Conservation (phyloP, 2,797 vertebrate genomes). For the Tinamus major region DNA sequence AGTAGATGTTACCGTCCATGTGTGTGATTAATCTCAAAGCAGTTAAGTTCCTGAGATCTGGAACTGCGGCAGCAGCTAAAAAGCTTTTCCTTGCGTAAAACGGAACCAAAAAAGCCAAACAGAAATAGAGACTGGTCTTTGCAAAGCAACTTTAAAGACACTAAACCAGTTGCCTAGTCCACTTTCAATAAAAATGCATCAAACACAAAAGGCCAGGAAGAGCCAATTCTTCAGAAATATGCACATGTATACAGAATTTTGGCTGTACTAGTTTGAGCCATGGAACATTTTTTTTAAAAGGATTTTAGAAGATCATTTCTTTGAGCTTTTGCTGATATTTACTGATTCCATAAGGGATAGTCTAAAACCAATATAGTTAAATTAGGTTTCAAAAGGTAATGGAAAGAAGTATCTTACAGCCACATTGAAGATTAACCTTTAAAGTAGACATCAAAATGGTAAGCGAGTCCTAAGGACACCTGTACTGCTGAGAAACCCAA, state of each 20-base stretch:
- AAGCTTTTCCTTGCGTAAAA: not conserved
- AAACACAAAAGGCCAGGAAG: not conserved
- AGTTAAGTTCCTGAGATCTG: slow-evolving; percentile 24
- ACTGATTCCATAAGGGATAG: not conserved
- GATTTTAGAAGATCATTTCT: not conserved
- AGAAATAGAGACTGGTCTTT: not conserved
- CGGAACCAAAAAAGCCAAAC: not conserved
- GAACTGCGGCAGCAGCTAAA: not conserved
- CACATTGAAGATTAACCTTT: not conserved
- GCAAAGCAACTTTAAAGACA: slow-evolving; percentile 24
- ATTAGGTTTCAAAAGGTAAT: not conserved
- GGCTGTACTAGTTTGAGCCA: slow-evolving; percentile 24
- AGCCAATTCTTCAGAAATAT: not conserved
- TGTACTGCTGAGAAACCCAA: slow-evolving; percentile 65
- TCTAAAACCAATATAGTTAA: not conserved
- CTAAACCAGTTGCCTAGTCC: not conserved
- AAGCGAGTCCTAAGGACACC: slow-evolving; percentile 62
- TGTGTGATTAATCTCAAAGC: not conserved
- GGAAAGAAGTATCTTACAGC: slow-evolving; percentile 14
- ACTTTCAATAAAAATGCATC: not conserved
- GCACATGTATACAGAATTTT: not conserved
- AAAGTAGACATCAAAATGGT: not conserved
- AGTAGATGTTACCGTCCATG: not conserved
- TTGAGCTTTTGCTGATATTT: not conserved
- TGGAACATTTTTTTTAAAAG: not conserved